phyloP scores from a whole-genome alignment of 1,140 invertebrate genomes.

The Ridgeia piscesae region DNA sequence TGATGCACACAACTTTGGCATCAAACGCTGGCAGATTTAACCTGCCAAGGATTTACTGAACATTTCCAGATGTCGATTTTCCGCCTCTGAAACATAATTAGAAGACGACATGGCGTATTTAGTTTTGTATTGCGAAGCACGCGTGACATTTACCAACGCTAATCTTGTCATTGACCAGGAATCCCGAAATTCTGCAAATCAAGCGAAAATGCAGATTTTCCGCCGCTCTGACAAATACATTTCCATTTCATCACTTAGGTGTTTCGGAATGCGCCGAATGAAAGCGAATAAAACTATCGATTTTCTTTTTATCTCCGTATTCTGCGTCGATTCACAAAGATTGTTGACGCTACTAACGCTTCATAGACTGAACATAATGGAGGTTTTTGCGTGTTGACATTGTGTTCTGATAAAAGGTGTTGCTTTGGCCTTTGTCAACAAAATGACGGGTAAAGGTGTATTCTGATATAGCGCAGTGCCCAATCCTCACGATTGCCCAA shows the following conservation, averaged over 20 bases:
- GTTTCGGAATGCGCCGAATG: neutral
- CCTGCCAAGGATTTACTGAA: too few species aligned
- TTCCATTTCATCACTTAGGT: neutral
- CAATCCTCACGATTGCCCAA: too few species aligned
- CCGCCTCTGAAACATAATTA: neutral
- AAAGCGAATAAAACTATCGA: neutral
- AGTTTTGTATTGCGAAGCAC: neutral
- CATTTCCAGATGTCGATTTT: too few species aligned
- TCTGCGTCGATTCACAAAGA: neutral
- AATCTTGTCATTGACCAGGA: neutral
- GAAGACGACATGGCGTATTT: neutral
- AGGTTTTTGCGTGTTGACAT: too few species aligned
- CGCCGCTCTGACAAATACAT: neutral
- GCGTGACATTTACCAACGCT: neutral
- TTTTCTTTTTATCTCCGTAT: neutral
- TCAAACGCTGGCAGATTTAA: too few species aligned
- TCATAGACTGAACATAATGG: too few species aligned
- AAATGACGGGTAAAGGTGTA: too few species aligned
- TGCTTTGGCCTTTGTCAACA: too few species aligned
- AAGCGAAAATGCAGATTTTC: neutral
- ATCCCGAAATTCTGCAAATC: neutral
- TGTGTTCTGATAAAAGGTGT: too few species aligned
- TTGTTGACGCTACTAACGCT: neutral
- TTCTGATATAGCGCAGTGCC: too few species aligned
- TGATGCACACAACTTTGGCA: too few species aligned